Conservation (phyloP, 2,888 invertebrate species). For the Anoncus sp. region DNA sequence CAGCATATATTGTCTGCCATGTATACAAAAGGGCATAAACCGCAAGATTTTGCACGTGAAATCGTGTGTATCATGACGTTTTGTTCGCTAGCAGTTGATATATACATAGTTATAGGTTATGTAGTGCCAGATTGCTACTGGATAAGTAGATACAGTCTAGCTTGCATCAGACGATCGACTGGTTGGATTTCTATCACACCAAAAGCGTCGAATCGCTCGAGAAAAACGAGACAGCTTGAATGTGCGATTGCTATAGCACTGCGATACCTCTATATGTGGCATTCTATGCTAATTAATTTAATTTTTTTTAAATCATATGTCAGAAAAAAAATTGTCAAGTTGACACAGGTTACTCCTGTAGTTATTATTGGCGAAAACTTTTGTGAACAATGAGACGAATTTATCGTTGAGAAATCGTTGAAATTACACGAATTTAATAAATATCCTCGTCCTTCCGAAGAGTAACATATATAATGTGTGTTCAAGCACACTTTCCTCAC, state of each 20-base stretch:
- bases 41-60: not conserved
- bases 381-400: too few species aligned
- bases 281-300: not conserved
- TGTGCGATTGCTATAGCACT: not conserved
- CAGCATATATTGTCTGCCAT: not conserved
- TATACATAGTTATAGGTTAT: not conserved
- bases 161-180: constrained; percentile 39
- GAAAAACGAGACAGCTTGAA: not conserved
- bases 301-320: not conserved
- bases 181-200: constrained; percentile 25
- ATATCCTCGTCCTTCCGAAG: too few species aligned
- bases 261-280: not conserved
- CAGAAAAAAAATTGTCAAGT: too few species aligned
- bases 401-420: too few species aligned
- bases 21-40: not conserved
- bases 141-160: constrained; percentile 22
- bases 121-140: not conserved
- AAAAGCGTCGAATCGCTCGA: constrained; percentile 6
- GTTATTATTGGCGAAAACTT: too few species aligned
- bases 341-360: too few species aligned
- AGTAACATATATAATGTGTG: too few species aligned
- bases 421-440: too few species aligned
- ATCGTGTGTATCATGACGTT: not conserved
- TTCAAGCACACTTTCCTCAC: too few species aligned
- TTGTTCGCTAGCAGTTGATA: not conserved